Percentiles rank a stretch among this genome's conserved stretches.
These are phyloP conservation scores for Coendou prehensilis DNA, from an alignment of 2,797 vertebrate species.

Conservation along the genomic window DNA sequence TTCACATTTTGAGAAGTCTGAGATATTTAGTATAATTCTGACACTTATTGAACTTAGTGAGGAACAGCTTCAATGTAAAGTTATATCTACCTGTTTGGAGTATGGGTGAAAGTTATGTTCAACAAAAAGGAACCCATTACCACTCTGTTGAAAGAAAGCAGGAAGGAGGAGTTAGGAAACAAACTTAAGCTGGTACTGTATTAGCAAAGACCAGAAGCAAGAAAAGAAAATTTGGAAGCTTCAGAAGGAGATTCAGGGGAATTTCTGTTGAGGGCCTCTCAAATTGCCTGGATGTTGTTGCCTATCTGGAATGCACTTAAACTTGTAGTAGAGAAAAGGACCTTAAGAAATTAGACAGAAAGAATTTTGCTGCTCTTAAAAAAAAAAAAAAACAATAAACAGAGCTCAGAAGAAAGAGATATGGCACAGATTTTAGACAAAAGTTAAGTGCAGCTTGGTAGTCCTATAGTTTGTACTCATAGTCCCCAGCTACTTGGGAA, in stretches of 20 bases:
- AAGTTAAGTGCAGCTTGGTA: neutral
- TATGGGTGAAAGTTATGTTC: constrained; percentile 45
- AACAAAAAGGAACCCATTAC: neutral
- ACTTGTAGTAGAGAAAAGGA: constrained; percentile 58
- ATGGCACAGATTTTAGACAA: constrained; percentile 50
- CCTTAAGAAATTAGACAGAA: constrained; percentile 52
- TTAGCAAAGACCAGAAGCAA: constrained; percentile 66
- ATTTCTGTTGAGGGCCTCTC: constrained; percentile 60
- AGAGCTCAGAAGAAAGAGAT: neutral
- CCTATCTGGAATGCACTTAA: constrained; percentile 59
- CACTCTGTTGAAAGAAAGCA: constrained; percentile 54
- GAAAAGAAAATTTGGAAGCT: constrained; percentile 40
- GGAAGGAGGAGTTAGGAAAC: constrained; percentile 41
- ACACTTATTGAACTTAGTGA: constrained; percentile 41
- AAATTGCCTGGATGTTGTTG: neutral
- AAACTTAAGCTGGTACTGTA: constrained; percentile 25
- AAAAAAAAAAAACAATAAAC: neutral
- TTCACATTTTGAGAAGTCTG: constrained; percentile 64
- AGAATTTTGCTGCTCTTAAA: constrained; percentile 55
- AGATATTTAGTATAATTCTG: constrained; percentile 52
- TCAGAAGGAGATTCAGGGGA: constrained; percentile 50
- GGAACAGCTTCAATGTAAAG: constrained; percentile 26
- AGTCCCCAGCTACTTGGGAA: neutral
- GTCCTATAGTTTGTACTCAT: neutral
- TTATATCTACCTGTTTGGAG: constrained; percentile 35